These are phyloP conservation scores for Morinoia aosen DNA, from an alignment of 2,888 invertebrate genomes.

Conservation along the genomic window DNA sequence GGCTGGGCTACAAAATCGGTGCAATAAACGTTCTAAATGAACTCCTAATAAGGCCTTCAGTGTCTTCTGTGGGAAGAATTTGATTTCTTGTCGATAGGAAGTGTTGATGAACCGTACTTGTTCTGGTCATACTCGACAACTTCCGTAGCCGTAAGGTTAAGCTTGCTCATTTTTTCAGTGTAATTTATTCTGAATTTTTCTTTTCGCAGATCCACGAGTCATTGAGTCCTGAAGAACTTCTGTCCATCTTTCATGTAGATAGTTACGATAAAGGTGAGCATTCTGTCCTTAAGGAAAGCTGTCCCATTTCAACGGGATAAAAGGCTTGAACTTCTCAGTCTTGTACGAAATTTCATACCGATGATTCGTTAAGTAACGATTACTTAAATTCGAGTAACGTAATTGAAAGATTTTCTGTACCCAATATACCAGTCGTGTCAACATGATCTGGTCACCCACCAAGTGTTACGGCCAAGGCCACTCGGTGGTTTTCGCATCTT, in stretches of 20 bases:
- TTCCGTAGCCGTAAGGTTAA: background rate
- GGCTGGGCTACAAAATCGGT: background rate
- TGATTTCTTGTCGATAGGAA: too few species aligned
- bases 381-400: too few species aligned
- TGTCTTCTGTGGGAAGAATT: too few species aligned
- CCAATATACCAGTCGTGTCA: background rate
- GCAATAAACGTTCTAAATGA: too few species aligned
- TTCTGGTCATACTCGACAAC: too few species aligned
- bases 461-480: background rate
- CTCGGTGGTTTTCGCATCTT: background rate
- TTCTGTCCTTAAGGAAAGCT: background rate
- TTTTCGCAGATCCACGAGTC: constrained; percentile 54
- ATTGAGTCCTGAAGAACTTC: constrained; percentile 9
- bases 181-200: background rate
- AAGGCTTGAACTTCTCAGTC: background rate
- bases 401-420: background rate
- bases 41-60: too few species aligned
- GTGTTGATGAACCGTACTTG: too few species aligned
- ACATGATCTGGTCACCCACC: background rate
- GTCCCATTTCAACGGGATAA: too few species aligned
- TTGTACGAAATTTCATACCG: background rate
- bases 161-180: background rate
- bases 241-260: constrained; percentile 32
- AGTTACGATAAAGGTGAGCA: constrained; percentile 42
- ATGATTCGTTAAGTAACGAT: background rate